Base-by-base conservation (phyloP, 2,113 vertebrate genomes). In the Orcinus orca region DNA sequence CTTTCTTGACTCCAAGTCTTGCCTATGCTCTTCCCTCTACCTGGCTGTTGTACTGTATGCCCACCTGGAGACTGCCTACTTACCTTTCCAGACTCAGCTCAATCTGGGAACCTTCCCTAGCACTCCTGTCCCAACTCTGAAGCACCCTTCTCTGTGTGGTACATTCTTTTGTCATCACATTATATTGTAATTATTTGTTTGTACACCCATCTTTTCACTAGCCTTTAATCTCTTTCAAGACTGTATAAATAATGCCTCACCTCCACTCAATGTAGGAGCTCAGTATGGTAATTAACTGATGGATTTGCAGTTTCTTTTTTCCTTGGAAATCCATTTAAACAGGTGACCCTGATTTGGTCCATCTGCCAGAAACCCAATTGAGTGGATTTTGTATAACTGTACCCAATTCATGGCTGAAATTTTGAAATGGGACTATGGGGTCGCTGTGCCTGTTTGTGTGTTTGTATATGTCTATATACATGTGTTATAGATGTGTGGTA, bases 191-290 rank as follows among this genome's bases (percentile, higher is more conserved):
- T 67, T 68, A 68, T 68, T 55, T 84, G 87, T 80, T 80, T 90
- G 63, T 79, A 86, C 8, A 26, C 20, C 29, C 67, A 23, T 80
- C 41, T 85, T 80, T 86, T 93, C 2, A 14, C 63, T 79, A 82
- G 41, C 58, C 74, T 81, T 90, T 90, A 70, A 70, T 62, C 38
- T 90, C 65, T 92, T 63, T 81, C 38, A 94, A 93, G 63, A 92
- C 29, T 36, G 14, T 77, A 60, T 31, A 96, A 90, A 55, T 87
- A 41, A 83, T 53, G 25, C 63, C 21, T 67, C 53, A 68, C 44
- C 70, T 62, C 47, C n/a, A 26, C 25, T 87, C 44, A 53, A 2
- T 3, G 5, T 67, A 87, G 88, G 85, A 71, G n/a, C 25, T 93
- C 36, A 53, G 55, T 68, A 38, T 71, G 41, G 41, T 62, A 65